Conservation (phyloP, 2,797 vertebrate genomes). For the Fistularia tabacaria region DNA sequence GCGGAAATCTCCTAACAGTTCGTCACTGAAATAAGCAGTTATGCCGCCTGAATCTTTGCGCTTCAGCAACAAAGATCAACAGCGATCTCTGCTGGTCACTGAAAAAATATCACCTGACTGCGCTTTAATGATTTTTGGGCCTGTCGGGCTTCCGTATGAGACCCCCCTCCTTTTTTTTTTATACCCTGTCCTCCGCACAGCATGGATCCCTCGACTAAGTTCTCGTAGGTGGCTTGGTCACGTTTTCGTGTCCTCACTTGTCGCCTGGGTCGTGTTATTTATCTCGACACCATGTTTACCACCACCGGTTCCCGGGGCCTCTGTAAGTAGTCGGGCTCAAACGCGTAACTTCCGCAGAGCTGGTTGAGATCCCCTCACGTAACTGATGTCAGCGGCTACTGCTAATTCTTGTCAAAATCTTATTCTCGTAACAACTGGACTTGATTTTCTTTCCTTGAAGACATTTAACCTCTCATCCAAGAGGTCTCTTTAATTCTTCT, state of each 20-base stretch:
- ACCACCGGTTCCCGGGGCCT: constrained; percentile 77
- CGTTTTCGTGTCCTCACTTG: constrained; percentile 7
- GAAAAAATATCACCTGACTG: rapidly evolving
- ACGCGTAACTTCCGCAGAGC: not conserved
- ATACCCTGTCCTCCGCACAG: constrained; percentile 11
- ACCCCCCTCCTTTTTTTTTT: not conserved
- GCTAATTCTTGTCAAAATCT: too few relatives aligned
- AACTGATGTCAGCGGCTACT: constrained; percentile 4
- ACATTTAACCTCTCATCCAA: too few relatives aligned
- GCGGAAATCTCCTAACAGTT: too few relatives aligned
- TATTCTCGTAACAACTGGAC: too few relatives aligned
- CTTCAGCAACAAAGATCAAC: constrained; percentile 5
- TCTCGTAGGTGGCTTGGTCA: constrained; percentile 39
- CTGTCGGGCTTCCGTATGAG: constrained; percentile 28
- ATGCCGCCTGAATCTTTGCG: too few relatives aligned
- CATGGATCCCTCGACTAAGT: constrained; percentile 51
- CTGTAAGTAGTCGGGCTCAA: constrained; percentile 65
- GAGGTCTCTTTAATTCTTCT: too few relatives aligned
- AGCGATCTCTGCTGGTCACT: constrained; percentile 24
- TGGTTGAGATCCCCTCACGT: constrained; percentile 3
- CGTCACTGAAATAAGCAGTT: too few relatives aligned
- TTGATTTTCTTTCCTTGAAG: too few relatives aligned
- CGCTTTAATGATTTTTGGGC: constrained; percentile 6
- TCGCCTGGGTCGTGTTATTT: too few relatives aligned
- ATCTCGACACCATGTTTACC: constrained; percentile 68